phyloP scores from a whole-genome alignment of 2,888 invertebrate species.

The Yponomeuta malinellus region DNA sequence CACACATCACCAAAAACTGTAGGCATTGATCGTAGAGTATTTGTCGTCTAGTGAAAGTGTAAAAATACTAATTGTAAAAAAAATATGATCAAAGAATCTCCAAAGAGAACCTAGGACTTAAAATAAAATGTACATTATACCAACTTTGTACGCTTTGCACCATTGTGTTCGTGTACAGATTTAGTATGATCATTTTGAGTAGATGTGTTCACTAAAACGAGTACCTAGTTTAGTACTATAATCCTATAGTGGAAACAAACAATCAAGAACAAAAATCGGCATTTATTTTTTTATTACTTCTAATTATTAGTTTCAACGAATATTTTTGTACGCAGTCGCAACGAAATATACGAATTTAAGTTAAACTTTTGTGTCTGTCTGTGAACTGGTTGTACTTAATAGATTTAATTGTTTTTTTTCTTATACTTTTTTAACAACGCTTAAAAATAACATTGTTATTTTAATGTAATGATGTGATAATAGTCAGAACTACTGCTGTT shows the following conservation, averaged over 20 bases:
- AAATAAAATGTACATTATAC: conserved; percentile 7
- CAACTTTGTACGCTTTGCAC: background rate
- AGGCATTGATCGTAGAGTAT: background rate
- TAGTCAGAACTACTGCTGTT: conserved; percentile 25
- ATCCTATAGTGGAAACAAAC: background rate
- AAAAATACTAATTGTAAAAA: conserved; percentile 17
- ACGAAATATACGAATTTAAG: conserved; percentile 35
- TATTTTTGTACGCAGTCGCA: conserved; percentile 33
- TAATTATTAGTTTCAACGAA: conserved; percentile 24
- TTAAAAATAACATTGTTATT: conserved; percentile 31
- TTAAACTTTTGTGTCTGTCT: conserved; percentile 17
- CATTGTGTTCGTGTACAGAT: background rate
- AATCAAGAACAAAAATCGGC: conserved; percentile 33
- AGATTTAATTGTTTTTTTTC: background rate
- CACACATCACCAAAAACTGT: background rate
- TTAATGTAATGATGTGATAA: conserved; percentile 34
- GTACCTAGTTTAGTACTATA: conserved; percentile 31
- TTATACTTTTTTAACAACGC: conserved; percentile 29
- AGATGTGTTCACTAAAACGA: conserved; percentile 30
- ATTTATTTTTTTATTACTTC: conserved; percentile 41
- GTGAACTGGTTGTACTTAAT: conserved; percentile 3
- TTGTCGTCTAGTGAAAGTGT: background rate
- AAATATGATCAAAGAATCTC: conserved; percentile 39
- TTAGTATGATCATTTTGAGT: conserved; percentile 16
- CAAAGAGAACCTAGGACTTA: conserved; percentile 24